Conservation (phyloP, 2,113 vertebrate genomes). For the Phalacrocorax carbo region DNA sequence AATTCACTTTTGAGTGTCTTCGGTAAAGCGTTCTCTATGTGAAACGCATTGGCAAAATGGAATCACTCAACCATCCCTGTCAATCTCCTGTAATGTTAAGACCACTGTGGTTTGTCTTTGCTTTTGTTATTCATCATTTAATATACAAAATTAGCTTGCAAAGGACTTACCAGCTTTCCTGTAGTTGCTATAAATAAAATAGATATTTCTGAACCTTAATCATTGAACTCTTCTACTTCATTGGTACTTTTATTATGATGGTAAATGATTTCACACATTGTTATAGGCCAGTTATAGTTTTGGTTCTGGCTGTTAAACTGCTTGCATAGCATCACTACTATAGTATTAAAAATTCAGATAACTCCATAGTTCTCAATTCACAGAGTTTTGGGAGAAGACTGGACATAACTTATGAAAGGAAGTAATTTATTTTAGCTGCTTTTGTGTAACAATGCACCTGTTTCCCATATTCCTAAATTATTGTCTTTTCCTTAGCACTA, state of each 20-base stretch:
- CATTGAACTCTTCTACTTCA: background rate
- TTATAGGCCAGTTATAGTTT: background rate
- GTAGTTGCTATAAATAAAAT: background rate
- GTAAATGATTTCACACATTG: background rate
- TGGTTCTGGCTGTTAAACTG: background rate
- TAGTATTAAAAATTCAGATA: background rate
- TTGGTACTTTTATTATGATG: background rate
- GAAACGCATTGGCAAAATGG: background rate
- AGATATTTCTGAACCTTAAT: background rate
- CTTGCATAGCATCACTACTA: background rate
- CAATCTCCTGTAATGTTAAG: background rate
- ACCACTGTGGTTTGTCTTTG: background rate
- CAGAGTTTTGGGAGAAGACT: background rate
- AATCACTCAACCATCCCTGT: background rate
- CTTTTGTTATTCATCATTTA: background rate
- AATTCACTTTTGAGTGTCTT: background rate
- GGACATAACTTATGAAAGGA: background rate
- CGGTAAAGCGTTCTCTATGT: background rate
- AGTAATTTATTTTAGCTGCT: background rate
- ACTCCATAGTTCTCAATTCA: background rate
- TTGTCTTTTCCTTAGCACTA: background rate
- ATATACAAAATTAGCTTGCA: background rate
- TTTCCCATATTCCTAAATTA: background rate
- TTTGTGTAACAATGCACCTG: background rate
- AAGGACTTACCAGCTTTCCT: background rate